These are phyloP conservation scores for Hippoglossus hippoglossus DNA, from an alignment of 2,797 vertebrate genomes.

Conservation along the genomic window DNA sequence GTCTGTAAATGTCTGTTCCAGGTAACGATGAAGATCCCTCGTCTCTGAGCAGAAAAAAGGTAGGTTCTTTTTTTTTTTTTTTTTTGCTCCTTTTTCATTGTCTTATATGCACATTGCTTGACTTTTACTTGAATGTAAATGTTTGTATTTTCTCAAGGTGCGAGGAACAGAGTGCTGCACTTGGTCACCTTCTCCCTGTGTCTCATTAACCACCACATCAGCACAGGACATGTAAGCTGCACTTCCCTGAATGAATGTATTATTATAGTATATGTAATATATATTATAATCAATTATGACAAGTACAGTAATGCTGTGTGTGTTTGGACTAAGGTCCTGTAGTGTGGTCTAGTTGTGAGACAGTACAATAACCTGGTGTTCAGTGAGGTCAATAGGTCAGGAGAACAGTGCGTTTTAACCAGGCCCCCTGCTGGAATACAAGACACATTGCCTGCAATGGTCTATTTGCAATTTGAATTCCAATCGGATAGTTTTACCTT, in stretches of 20 bases:
- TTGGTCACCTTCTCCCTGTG: constrained; percentile 67
- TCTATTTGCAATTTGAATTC: neutral
- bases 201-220: constrained; percentile 52
- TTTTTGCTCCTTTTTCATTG: too few species aligned
- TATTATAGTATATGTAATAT: neutral
- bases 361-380: neutral
- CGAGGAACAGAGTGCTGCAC: constrained; percentile 72
- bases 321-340: neutral
- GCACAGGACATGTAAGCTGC: constrained; percentile 79
- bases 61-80: constrained; percentile 35
- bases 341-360: neutral
- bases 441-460: neutral
- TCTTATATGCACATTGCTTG: neutral
- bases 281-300: neutral
- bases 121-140: neutral
- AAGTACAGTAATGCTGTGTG: neutral
- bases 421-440: constrained; percentile 17
- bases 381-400: neutral
- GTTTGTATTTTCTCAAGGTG: constrained; percentile 66
- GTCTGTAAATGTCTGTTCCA: constrained; percentile 44
- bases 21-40: constrained; percentile 76
- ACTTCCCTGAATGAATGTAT: neutral
- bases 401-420: neutral
- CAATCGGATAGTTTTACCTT: too few species aligned
- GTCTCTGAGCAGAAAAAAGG: constrained; percentile 80